Conservation (phyloP, 2,888 invertebrate genomes). For the Rosalia funebris region DNA sequence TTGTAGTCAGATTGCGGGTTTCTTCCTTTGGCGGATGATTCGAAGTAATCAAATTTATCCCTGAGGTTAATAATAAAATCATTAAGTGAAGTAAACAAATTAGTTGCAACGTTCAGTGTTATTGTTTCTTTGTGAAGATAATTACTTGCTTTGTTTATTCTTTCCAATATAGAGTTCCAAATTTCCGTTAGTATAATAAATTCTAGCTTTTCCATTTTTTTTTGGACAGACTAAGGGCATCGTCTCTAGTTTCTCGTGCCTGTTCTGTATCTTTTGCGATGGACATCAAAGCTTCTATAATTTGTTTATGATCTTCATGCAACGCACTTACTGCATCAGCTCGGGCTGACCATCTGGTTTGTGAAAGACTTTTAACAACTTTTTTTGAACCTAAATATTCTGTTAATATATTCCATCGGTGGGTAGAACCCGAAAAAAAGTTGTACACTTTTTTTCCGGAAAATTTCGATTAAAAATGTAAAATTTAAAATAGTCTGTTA, state of each 20-base stretch:
- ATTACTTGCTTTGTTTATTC: slow-evolving; percentile 13
- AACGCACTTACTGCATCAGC: background rate
- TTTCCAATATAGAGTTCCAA: background rate
- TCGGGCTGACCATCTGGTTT: slow-evolving; percentile 15
- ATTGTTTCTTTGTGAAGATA: slow-evolving; percentile 21
- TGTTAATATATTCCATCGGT: slow-evolving; percentile 14
- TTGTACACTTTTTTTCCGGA: slow-evolving; percentile 47
- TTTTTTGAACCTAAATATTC: slow-evolving; percentile 10
- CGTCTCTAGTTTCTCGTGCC: slow-evolving; percentile 14
- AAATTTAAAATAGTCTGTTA: slow-evolving; percentile 41
- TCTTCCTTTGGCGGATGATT: no score
- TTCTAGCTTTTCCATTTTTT: slow-evolving; percentile 16
- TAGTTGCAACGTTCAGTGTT: slow-evolving; percentile 25
- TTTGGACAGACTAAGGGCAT: slow-evolving; percentile 21
- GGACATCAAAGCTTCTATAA: background rate
- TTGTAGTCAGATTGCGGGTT: no score
- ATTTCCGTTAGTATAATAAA: background rate
- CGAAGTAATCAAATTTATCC: no score
- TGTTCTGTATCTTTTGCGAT: slow-evolving; percentile 13
- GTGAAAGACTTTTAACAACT: background rate
- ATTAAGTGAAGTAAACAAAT: slow-evolving; percentile 25
- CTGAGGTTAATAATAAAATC: slow-evolving; percentile 22
- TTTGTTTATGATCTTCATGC: background rate
- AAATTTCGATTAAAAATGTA: slow-evolving; percentile 42
- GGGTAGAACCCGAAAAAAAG: slow-evolving; percentile 39